Evolutionary conservation across 2,797 vertebrate species (phyloP), one percentile per base, ranked within the genome.

Genomic region (Staurois parvus): DNA sequence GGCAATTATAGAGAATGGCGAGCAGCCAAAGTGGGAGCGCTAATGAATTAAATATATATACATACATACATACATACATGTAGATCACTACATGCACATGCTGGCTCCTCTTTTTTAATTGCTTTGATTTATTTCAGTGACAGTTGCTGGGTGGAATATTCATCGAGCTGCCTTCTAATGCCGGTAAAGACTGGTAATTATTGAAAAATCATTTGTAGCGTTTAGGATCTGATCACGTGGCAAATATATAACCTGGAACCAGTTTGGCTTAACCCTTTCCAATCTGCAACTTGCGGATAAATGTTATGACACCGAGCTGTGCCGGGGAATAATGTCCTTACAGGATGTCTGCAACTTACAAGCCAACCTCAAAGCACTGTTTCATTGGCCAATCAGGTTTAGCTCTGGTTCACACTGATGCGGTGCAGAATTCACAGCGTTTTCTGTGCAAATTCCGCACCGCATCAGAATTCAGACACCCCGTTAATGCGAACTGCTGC

Each of bases 91-190:
- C 2, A 24, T n/a, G n/a, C 52, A 68, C 24, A 7, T 48, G 10
- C 32, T 42, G 70, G 70, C 77, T 40, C 29, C 62, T 59, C 77
- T 68, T 30, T 68, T 29, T 74, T 75, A 68, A 80, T 80, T 45
- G 72, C 56, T 62, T 40, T 81, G 78, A 81, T 85, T 85, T 81
- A 81, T 85, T 52, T 34, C n/a, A 80, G 67, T 70, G n/a, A 81
- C 84, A 76, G 69, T 81, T 45, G 21, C n/a, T 70, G 78, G 78
- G 72, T 72, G 84, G 84, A 81, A 64, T 42, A 62, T 76, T 15
- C 40, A 56, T 62, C 64, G 72, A 34, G 3, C 19, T 9, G 21
- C 8, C 34, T 56, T 70, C 29, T 84, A 40, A n/a, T 68, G 82
- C 24, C 66, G 37, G 42, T 40, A 76, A 76, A 69, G 28, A 68